Evolutionary conservation across 2,113 vertebrate species (phyloP), one percentile per base, ranked within the genome.

Genomic region (Cephalopterus ornatus): DNA sequence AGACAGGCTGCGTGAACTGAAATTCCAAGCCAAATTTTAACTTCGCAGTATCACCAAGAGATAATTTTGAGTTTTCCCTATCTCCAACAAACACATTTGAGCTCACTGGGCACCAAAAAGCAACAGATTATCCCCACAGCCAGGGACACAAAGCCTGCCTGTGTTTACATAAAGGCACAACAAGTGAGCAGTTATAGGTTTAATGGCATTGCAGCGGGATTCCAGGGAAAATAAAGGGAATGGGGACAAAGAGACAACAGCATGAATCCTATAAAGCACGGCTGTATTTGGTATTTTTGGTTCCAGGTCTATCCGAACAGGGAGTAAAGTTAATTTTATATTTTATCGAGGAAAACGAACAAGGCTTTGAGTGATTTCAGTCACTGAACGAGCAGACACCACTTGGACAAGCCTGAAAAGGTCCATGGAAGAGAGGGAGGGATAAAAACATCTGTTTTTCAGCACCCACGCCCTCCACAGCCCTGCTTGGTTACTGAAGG

Each of bases 341-440:
- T 76, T 79, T 3, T 62, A 14, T 5, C 26, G 5, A 0, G 22
- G 62, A 24, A 52, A 37, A 47, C 0, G 3, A 58, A 26, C 0
- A 0, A 85, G 61, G 65, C 15, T 58, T 8, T 35, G 74, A 65
- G 3, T 37, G 22, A 24, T 35, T 65, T 32, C 58, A 37, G 78
- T 9, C 37, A 20, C 30, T 18, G 63, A 30, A 24, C 0, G 1
- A 61, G 32, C 46, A 66, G 37, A 6, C 8, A 23, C 33, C n/a
- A 9, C 62, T 41, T 12, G 32, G 39, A 39, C 6, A 11, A 24
- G 28, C 26, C 27, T 14, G 41, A 18, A 37, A 62, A 73, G 11
- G 12, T 7, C 15, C 24, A 8, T 0, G 10, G 21, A 11, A 50
- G 42, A 17, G 39, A 37, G 3, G 32, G 30, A 68, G 2, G 27